Base-by-base conservation (phyloP, 2,888 invertebrate genomes). In the Hyalella azteca region DNA sequence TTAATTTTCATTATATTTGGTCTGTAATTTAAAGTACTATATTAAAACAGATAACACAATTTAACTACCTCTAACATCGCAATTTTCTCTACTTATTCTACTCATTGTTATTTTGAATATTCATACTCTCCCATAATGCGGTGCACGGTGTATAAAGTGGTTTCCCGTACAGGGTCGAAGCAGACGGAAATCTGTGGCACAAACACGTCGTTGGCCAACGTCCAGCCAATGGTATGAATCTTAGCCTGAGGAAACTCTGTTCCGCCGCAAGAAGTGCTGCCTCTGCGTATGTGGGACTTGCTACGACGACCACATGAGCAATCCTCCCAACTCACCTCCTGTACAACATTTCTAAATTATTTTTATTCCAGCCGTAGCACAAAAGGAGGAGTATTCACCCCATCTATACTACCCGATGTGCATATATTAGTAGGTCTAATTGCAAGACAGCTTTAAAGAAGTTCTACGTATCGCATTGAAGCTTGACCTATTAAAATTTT, bases 101-200 rank as follows among this genome's bases (percentile, higher is more conserved):
- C n/a, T n/a, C n/a, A n/a, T n/a, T n/a, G n/a, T n/a, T n/a, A n/a
- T n/a, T n/a, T n/a, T n/a, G n/a, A n/a, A n/a, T n/a, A n/a, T n/a
- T n/a, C n/a, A n/a, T 48, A 80, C 79, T 77, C 77, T 13, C 81
- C 83, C 15, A 75, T 48, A 19, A 83, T 54, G 7, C 22, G 60
- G 60, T 83, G 81, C 15, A 36, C 22, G 39, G 75, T 15, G 40
- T 54, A 83, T 15, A 73, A 50, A 2, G 83, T 66, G 1, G 79
- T 78, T 32, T 81, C 83, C 15, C 26, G 40, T 1, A n/a, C 50
- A 7, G 13, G 32, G 50, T 81, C 60, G 48, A 80, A 81, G 78
- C 83, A 83, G 13, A 81, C 41, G 7, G 79, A 73, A 13, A 83
- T 78, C 48, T 83, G 81, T 5, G 75, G 78, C 3, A 79, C 3